These are phyloP conservation scores for Miltochrista miniata DNA, from an alignment of 2,888 invertebrate genomes.

Conservation along the genomic window DNA sequence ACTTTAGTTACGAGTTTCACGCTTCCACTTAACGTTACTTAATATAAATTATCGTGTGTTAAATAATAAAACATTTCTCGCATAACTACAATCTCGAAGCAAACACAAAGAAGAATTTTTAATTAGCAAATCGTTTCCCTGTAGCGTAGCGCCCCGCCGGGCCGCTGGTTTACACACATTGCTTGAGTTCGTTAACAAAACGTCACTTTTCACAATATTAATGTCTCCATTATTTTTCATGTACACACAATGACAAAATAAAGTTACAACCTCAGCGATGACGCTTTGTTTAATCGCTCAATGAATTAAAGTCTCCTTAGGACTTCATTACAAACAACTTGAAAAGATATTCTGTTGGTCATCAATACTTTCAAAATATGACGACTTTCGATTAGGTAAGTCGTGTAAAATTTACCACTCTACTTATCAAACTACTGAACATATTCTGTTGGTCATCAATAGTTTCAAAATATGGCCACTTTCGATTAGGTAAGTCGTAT, in stretches of 20 bases:
- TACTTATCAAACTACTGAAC: too few species aligned
- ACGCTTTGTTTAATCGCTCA: constrained; percentile 31
- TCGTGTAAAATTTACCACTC: too few species aligned
- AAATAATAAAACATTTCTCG: constrained; percentile 68
- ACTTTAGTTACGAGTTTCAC: constrained; percentile 60
- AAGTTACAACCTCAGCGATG: constrained; percentile 58
- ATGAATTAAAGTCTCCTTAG: not conserved
- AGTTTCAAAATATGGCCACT: too few species aligned
- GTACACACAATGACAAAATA: constrained; percentile 62
- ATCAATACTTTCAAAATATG: too few species aligned
- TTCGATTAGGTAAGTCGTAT: too few species aligned
- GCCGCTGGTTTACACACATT: constrained; percentile 74
- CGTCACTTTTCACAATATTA: constrained; percentile 79
- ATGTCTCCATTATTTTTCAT: constrained; percentile 79
- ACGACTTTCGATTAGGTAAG: too few species aligned
- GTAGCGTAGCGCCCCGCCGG: constrained; percentile 63
- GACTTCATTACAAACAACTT: too few species aligned
- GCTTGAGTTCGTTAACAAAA: constrained; percentile 74
- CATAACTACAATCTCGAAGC: constrained; percentile 62
- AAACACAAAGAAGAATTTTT: constrained; percentile 74
- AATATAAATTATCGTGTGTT: constrained; percentile 63
- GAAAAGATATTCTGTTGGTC: not conserved
- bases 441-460: too few species aligned
- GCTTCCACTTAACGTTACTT: constrained; percentile 52
- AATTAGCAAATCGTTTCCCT: constrained; percentile 71